A percentile compares a stretch with the other conserved stretches of the same genome.
These are phyloP conservation scores for Caiman crocodilus DNA, from an alignment of 2,797 vertebrate species.

Conservation along the genomic window DNA sequence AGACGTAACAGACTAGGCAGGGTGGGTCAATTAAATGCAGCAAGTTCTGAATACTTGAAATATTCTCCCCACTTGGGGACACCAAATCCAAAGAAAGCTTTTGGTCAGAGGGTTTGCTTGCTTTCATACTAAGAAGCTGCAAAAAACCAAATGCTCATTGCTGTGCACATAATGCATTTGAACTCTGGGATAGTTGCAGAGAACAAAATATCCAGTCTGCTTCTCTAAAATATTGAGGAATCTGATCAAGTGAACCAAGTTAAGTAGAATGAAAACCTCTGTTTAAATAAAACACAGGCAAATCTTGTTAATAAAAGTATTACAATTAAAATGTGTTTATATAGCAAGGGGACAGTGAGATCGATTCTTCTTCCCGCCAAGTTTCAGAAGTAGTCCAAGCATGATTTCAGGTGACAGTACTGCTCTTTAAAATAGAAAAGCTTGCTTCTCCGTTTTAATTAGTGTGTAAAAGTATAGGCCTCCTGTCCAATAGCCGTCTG, in stretches of 20 bases:
- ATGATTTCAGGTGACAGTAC: background rate
- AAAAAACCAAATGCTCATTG: background rate
- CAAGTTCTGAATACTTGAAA: fast-evolving
- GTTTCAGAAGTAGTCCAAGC: background rate
- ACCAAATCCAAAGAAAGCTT: background rate
- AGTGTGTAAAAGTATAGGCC: too few species aligned
- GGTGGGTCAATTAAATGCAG: fast-evolving
- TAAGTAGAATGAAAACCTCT: background rate
- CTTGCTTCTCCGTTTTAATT: too few species aligned
- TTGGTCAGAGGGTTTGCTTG: too few species aligned
- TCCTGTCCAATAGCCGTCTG: background rate
- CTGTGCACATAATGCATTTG: background rate
- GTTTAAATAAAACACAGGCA: background rate
- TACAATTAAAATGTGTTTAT: background rate
- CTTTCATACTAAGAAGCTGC: background rate
- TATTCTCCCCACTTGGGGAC: background rate
- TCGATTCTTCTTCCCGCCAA: background rate
- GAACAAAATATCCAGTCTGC: background rate
- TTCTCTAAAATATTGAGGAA: background rate
- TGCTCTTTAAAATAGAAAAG: too few species aligned
- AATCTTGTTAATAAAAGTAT: background rate
- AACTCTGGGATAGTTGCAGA: background rate
- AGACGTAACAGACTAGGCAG: fast-evolving
- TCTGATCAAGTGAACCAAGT: background rate
- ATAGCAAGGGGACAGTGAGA: background rate